Conservation (phyloP, 2,797 vertebrate species). For the Smutsia gigantea region DNA sequence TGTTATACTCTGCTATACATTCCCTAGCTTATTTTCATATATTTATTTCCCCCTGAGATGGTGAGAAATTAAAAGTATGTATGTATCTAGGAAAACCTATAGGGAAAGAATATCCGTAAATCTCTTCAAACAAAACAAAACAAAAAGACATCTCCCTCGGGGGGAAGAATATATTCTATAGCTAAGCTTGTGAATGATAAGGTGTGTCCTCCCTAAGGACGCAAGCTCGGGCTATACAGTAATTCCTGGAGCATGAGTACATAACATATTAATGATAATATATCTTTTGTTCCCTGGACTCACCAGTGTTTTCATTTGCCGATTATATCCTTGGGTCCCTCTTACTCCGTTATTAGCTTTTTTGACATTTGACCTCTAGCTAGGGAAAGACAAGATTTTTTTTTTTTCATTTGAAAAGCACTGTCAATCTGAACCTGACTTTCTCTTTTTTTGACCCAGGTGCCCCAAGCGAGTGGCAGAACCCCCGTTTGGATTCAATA, state of each 20-base stretch:
- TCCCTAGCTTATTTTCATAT: conserved; percentile 98
- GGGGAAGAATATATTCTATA: conserved; percentile 9
- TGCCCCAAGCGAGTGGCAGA: rapidly evolving
- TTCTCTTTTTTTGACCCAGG: not conserved
- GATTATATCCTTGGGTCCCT: conserved; percentile 37
- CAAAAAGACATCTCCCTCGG: not conserved
- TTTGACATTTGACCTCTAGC: conserved; percentile 64
- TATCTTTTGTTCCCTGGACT: conserved; percentile 48
- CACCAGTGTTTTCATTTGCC: conserved; percentile 17
- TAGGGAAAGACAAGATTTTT: not conserved
- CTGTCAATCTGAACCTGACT: not conserved
- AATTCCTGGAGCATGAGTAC: conserved; percentile 60
- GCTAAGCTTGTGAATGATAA: not conserved
- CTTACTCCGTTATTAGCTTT: conserved; percentile 51
- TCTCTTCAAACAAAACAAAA: conserved; percentile 29
- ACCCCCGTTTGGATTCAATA: not conserved
- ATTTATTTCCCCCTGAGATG: conserved; percentile 97
- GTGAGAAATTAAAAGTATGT: conserved; percentile 89
- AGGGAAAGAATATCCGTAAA: conserved; percentile 68
- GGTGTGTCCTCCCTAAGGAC: conserved; percentile 54
- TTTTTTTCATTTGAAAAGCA: not conserved
- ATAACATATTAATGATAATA: conserved; percentile 60
- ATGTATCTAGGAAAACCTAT: conserved; percentile 80
- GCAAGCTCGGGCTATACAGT: not conserved
- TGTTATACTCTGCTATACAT: conserved; percentile 94